Conservation (phyloP, 2,113 vertebrate species). For the Pseudorhombus dupliciocellatus region DNA sequence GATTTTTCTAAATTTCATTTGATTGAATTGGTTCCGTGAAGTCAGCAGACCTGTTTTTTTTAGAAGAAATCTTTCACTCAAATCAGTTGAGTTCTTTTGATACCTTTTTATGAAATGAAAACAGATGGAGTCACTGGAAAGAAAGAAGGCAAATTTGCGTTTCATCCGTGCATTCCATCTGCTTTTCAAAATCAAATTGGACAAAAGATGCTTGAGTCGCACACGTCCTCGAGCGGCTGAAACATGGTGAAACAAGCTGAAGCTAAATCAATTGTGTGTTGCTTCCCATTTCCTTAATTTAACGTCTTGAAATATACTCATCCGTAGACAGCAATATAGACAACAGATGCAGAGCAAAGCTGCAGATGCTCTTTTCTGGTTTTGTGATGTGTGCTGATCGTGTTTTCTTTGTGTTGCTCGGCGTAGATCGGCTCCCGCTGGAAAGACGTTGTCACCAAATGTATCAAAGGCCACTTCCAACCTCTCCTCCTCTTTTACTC, state of each 20-base stretch:
- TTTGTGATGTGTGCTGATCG: not conserved
- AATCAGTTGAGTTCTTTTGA: too few relatives aligned
- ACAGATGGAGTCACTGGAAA: slow-evolving; percentile 4
- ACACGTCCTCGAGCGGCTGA: not conserved
- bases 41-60: not conserved
- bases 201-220: not conserved
- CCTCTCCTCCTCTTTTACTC: slow-evolving; percentile 95
- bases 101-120: slow-evolving; percentile 24
- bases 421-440: slow-evolving; percentile 90
- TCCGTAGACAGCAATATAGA: too few relatives aligned
- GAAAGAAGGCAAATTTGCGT: not conserved
- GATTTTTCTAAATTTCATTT: not conserved
- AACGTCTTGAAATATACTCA: too few relatives aligned
- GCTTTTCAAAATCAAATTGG: slow-evolving; percentile 1
- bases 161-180: not conserved
- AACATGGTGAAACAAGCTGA: not conserved
- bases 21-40: not conserved
- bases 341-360: too few relatives aligned
- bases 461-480: slow-evolving; percentile 94
- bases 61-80: too few relatives aligned
- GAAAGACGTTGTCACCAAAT: slow-evolving; percentile 96
- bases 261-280: too few relatives aligned
- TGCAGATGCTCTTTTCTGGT: not conserved
- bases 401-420: slow-evolving; percentile 3
- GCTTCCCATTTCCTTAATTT: too few relatives aligned